Conservation (phyloP, 2,113 vertebrate species). For the Dicaeum eximium region DNA sequence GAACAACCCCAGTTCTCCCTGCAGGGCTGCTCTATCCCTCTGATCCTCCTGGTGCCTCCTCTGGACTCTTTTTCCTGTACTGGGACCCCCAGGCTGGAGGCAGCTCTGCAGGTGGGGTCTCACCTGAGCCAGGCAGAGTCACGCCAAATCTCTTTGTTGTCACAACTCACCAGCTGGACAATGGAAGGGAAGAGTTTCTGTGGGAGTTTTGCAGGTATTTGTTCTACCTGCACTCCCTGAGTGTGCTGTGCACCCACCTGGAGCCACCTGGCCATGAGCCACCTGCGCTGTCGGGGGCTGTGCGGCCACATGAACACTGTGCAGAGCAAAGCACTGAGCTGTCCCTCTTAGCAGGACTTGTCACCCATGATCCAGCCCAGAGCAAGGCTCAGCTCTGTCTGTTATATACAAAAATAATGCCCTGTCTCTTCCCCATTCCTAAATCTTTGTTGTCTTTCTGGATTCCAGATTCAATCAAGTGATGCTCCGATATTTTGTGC, state of each 20-base stretch:
- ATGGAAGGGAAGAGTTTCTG: background rate
- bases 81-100: background rate
- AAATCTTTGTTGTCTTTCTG: background rate
- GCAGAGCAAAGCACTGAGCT: background rate
- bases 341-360: background rate
- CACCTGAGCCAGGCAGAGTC: background rate
- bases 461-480: background rate
- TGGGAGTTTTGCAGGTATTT: background rate
- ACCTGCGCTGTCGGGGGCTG: background rate
- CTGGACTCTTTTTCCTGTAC: background rate
- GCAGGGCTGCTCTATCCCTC: background rate
- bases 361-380: background rate
- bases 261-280: background rate
- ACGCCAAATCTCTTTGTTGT: background rate
- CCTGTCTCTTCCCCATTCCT: background rate
- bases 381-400: background rate
- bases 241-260: background rate
- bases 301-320: background rate
- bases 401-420: rapidly evolving
- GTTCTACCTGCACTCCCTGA: background rate
- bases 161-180: background rate
- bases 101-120: background rate
- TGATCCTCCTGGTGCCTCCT: background rate
- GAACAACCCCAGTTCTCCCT: background rate
- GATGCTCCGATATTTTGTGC: background rate